These are phyloP conservation scores for Platysteira castanea DNA, from an alignment of 2,113 vertebrate species.

Conservation along the genomic window DNA sequence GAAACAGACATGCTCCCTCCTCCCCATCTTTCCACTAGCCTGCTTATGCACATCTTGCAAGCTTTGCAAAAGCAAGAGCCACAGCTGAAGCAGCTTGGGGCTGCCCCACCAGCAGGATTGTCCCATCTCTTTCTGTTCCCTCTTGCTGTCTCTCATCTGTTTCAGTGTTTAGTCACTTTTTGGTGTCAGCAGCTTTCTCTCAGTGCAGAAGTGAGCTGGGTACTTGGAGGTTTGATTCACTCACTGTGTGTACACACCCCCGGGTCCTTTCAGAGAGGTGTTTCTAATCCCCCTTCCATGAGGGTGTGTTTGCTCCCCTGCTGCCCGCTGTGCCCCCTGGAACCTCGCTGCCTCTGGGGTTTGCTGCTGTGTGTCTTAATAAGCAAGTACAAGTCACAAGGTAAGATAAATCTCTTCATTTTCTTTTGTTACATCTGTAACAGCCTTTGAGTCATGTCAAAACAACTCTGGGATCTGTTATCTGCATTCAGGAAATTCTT, in stretches of 20 bases:
- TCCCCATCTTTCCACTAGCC: neutral
- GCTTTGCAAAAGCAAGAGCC: neutral
- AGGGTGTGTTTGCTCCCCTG: neutral
- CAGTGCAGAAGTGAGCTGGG: neutral
- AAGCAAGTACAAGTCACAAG: neutral
- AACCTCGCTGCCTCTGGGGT: fast-evolving
- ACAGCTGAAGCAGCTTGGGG: neutral
- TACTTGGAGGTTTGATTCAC: neutral
- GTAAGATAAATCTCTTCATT: neutral
- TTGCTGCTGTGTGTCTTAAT: neutral
- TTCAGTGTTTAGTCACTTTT: neutral
- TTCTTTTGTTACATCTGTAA: neutral
- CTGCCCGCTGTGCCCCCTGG: fast-evolving
- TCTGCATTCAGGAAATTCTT: neutral
- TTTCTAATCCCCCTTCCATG: neutral
- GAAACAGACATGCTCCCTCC: neutral
- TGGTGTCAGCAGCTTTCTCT: neutral
- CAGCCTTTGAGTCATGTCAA: neutral
- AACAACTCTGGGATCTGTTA: neutral
- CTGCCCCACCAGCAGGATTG: neutral
- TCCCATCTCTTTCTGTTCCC: neutral
- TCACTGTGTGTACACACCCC: fast-evolving
- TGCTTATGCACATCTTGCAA: neutral
- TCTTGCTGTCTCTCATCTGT: neutral
- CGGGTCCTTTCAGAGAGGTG: neutral